phyloP scores from a whole-genome alignment of 2,888 invertebrate species.

The Scrobipalpa atriplicella region DNA sequence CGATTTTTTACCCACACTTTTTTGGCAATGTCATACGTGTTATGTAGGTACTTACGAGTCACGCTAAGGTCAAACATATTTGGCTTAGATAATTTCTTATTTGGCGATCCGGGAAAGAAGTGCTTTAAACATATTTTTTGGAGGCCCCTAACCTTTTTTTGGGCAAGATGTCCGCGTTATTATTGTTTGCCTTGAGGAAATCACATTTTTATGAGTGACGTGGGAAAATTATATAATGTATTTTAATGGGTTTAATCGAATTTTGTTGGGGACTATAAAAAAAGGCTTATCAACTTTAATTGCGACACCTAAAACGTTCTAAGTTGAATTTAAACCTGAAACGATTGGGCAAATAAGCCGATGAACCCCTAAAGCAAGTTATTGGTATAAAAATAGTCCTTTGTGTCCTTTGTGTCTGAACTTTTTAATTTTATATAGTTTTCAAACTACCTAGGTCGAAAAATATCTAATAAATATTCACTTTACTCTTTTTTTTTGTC shows the following conservation, averaged over 20 bases:
- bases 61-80: conserved; percentile 74
- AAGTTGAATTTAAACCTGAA: not conserved
- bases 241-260: not conserved
- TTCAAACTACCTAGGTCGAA: conserved; percentile 20
- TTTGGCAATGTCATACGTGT: conserved; percentile 77
- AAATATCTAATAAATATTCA: conserved; percentile 28
- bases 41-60: conserved; percentile 61
- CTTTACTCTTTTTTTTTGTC: conserved; percentile 35
- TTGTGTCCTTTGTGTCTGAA: no score
- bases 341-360: not conserved
- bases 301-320: not conserved
- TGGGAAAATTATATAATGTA: conserved; percentile 6
- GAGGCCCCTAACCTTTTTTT: conserved; percentile 47
- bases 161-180: conserved; percentile 30
- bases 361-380: not conserved
- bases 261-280: not conserved
- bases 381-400: no score
- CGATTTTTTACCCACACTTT: conserved; percentile 56
- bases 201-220: conserved; percentile 35
- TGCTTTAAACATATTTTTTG: conserved; percentile 37
- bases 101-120: conserved; percentile 51
- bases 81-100: conserved; percentile 69
- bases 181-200: conserved; percentile 31
- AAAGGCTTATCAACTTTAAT: not conserved
- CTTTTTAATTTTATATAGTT: no score